Evolutionary conservation across 2,113 vertebrate genomes (phyloP).

Genomic region (Bettongia penicillata): DNA sequence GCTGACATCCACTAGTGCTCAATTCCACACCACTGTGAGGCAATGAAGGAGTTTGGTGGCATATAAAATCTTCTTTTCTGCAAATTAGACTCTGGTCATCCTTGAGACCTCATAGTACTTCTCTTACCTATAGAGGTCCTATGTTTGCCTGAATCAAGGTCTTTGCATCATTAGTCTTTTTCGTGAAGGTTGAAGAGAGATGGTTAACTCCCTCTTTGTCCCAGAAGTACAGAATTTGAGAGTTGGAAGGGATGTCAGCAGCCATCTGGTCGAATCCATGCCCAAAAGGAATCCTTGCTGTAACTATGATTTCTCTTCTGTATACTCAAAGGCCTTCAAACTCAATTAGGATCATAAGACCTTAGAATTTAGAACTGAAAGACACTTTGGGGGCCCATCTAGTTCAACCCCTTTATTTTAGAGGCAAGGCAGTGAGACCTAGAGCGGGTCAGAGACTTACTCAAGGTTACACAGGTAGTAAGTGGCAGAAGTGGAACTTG

Average conservation of each 20-base stretch:
- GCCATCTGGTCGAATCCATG: neutral
- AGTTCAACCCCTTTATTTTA: neutral
- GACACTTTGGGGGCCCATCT: neutral
- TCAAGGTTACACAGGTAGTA: neutral
- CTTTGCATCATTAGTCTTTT: neutral
- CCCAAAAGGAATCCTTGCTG: neutral
- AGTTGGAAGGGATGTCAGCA: neutral
- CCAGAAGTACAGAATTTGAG: neutral
- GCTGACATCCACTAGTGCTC: neutral
- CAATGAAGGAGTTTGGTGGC: neutral
- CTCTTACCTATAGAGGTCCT: neutral
- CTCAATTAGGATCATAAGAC: neutral
- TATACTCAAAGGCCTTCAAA: neutral
- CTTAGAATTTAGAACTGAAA: neutral
- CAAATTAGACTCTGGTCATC: neutral
- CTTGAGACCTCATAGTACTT: neutral
- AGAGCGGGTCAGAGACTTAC: neutral
- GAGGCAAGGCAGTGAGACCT: neutral
- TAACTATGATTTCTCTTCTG: neutral
- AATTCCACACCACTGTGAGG: neutral
- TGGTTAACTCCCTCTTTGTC: neutral
- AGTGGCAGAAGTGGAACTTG: neutral
- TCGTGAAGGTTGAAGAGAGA: neutral
- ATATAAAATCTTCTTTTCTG: neutral
- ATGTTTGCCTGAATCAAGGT: neutral